Percentiles rank a stretch among this genome's conserved stretches.
These are phyloP conservation scores for Patella caerulea DNA, from an alignment of 2,888 invertebrate genomes.

Conservation along the genomic window DNA sequence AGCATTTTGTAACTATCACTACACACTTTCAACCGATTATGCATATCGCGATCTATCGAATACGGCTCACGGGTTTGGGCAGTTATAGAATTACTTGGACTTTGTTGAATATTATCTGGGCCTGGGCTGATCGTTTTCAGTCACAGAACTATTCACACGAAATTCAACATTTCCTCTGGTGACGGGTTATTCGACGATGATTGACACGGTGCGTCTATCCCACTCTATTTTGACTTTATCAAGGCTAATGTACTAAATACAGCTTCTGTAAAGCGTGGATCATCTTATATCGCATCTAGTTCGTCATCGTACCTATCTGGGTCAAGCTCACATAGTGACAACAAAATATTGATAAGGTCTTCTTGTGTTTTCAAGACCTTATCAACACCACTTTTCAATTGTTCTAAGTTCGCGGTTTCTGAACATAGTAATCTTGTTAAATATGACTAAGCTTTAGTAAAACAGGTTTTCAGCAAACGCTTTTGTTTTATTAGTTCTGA, in stretches of 20 bases:
- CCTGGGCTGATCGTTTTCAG: too few species aligned
- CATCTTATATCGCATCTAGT: not conserved
- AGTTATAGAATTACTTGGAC: too few species aligned
- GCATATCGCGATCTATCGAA: not conserved
- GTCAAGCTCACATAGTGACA: constrained; percentile 4
- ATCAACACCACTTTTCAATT: not conserved
- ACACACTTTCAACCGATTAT: not conserved
- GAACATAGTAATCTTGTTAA: constrained; percentile 4
- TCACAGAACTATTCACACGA: too few species aligned
- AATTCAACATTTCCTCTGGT: too few species aligned
- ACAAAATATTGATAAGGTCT: not conserved
- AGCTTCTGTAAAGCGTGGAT: not conserved
- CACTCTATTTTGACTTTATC: not conserved
- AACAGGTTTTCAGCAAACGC: not conserved
- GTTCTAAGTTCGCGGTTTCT: constrained; percentile 3
- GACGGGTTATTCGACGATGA: too few species aligned
- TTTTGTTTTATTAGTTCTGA: not conserved
- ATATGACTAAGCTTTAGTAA: not conserved
- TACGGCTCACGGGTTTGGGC: too few species aligned
- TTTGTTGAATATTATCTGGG: too few species aligned
- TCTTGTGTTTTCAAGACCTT: not conserved
- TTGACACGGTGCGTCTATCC: not conserved
- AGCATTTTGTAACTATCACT: not conserved
- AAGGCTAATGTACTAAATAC: not conserved
- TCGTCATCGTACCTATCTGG: not conserved